Base-by-base conservation (phyloP, 2,797 vertebrate species). In the Synanceia verrucosa region DNA sequence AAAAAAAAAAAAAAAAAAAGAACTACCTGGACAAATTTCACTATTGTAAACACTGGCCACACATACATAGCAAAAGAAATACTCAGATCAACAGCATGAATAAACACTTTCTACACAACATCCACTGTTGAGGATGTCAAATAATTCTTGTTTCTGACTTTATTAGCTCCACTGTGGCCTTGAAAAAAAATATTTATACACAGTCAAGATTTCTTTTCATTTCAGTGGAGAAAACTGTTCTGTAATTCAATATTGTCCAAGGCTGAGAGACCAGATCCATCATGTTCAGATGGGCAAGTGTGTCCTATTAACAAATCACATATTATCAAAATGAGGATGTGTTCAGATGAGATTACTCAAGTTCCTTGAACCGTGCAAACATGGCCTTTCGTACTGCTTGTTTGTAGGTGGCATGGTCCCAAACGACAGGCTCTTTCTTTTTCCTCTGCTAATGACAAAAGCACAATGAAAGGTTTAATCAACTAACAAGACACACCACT, bases 291-390 rank as follows among this genome's bases (percentile, higher is more conserved):
- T 33, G 44, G 33, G 4, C 14, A 43, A 76, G 60, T 47, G 41
- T 41, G 46, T 74, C 43, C 16, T 53, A 73, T 39, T n/a, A 59
- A 79, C 33, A 59, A 31, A 73, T 76, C 37, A 70, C 61, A 66
- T 63, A 52, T 65, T 66, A 57, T 66, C 28, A 59, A 78, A 83
- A 36, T 60, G 51, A 73, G 31, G 67, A 73, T 21, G 48, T 62
- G 68, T 73, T 73, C 50, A 62, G 76, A 68, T 37, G 41, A 60
- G 48, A 74, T 97, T 94, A 98, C 86, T 98, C 96, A 0, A 99
- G 95, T 73, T 98, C 97, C 89, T 99, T 99, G 59, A 97, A 99
- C 61, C 97, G 95, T 62, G 97, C 97, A 85, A 98, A 99, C 97
- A 99, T 99, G 78, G 97, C 97, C 86, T 97, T 97, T 59, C 97